phyloP scores from a whole-genome alignment of 2,888 invertebrate species.

The Ligdia adustata region DNA sequence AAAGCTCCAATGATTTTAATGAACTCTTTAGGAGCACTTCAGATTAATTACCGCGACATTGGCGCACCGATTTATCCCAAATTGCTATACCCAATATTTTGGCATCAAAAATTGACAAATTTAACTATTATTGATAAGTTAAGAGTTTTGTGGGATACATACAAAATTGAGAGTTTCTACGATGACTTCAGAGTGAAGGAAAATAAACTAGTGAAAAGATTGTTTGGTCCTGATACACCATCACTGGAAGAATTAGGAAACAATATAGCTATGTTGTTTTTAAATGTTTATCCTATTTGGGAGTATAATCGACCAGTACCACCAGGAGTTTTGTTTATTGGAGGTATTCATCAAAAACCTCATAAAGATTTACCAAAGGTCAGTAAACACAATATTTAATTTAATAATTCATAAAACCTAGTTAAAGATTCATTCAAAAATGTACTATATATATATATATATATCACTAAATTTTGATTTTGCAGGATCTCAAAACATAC shows the following conservation, averaged over 20 bases:
- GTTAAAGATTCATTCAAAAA: too few relatives aligned
- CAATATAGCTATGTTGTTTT: constrained; percentile 61
- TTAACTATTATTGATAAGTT: constrained; percentile 38
- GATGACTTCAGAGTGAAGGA: constrained; percentile 9
- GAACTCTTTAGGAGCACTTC: constrained; percentile 44
- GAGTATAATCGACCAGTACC: constrained; percentile 59
- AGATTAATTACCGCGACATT: constrained; percentile 28
- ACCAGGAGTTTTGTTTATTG: constrained; percentile 62
- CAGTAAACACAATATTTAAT: constrained; percentile 8
- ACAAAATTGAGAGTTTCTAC: background rate
- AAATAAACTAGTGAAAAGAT: constrained; percentile 29
- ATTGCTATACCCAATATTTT: constrained; percentile 29
- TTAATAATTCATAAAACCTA: background rate
- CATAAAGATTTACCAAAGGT: constrained; percentile 64
- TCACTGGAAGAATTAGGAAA: constrained; percentile 37
- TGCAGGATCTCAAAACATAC: constrained; percentile 49
- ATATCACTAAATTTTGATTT: background rate
- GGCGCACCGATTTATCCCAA: constrained; percentile 40
- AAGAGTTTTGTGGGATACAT: constrained; percentile 6
- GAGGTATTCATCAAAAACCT: constrained; percentile 64
- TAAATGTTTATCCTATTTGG: constrained; percentile 64
- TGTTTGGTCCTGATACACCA: constrained; percentile 45
- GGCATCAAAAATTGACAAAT: constrained; percentile 14
- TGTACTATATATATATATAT: background rate
- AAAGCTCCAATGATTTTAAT: constrained; percentile 48